A percentile compares a stretch with the other conserved stretches of the same genome.
phyloP scores from a whole-genome alignment of 2,113 vertebrate species.

The Dasypus novemcinctus region DNA sequence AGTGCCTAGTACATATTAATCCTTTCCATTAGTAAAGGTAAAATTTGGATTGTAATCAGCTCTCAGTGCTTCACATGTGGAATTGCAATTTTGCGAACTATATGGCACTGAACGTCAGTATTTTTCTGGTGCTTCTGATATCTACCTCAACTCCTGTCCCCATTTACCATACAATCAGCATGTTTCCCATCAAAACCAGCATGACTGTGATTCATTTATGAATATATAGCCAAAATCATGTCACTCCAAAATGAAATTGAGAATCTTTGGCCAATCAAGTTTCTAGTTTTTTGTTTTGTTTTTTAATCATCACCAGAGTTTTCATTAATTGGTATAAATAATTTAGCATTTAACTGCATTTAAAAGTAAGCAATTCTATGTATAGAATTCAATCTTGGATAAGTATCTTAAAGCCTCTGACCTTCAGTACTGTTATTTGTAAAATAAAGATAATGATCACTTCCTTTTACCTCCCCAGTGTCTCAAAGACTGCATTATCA shows the following conservation, averaged over 20 bases:
- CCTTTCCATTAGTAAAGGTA: background rate
- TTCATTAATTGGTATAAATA: background rate
- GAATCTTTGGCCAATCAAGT: background rate
- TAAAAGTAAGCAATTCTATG: background rate
- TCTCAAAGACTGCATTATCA: background rate
- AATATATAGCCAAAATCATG: background rate
- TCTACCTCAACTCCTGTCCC: too few relatives aligned
- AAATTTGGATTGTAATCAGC: background rate
- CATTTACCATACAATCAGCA: accelerated
- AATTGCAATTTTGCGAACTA: background rate
- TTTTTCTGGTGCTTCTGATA: background rate
- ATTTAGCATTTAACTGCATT: background rate
- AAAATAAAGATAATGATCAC: background rate
- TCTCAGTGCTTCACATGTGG: background rate
- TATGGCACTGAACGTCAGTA: background rate
- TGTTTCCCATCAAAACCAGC: background rate
- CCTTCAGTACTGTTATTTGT: background rate
- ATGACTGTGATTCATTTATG: background rate
- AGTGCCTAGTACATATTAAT: background rate
- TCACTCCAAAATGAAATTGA: background rate
- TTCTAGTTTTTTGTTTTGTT: background rate
- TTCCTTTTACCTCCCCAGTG: background rate
- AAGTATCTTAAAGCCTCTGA: background rate
- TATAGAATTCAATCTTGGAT: background rate
- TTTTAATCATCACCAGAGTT: background rate